Evolutionary conservation across 2,888 invertebrate genomes (phyloP).

Genomic region (Nasonovia ribisnigri): DNA sequence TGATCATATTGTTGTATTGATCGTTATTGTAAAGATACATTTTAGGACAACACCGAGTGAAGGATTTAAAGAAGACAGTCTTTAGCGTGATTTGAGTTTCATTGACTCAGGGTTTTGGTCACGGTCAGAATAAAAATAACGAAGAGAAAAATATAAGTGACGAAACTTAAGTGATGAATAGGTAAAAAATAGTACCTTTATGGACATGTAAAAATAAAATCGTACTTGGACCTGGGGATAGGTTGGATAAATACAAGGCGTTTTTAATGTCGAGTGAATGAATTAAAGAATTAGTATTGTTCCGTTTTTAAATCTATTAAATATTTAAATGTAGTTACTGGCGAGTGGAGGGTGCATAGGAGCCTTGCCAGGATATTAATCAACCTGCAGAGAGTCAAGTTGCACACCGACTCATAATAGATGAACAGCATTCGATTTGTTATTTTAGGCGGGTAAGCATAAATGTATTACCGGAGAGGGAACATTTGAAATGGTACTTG

Average conservation of each 20-base stretch:
- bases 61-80: slow-evolving; percentile 28
- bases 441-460: background rate
- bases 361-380: background rate
- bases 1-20: background rate
- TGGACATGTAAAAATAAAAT: background rate
- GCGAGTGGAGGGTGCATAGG: background rate
- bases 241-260: background rate
- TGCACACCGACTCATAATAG: background rate
- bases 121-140: background rate
- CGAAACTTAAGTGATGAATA: background rate
- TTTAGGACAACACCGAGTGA: slow-evolving; percentile 20
- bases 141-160: background rate
- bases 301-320: background rate
- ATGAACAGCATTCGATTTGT: slow-evolving; percentile 8
- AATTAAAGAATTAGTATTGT: background rate
- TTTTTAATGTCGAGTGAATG: background rate
- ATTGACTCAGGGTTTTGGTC: background rate
- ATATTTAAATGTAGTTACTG: background rate
- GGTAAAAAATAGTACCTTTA: background rate
- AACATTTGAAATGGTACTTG: background rate
- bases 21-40: slow-evolving; percentile 22
- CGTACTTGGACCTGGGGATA: background rate
- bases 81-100: slow-evolving; percentile 5
- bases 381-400: background rate
- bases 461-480: background rate